Evolutionary conservation across 2,888 invertebrate genomes (phyloP), one percentile per base, ranked within the genome.

Genomic region (Blera fallax): DNA sequence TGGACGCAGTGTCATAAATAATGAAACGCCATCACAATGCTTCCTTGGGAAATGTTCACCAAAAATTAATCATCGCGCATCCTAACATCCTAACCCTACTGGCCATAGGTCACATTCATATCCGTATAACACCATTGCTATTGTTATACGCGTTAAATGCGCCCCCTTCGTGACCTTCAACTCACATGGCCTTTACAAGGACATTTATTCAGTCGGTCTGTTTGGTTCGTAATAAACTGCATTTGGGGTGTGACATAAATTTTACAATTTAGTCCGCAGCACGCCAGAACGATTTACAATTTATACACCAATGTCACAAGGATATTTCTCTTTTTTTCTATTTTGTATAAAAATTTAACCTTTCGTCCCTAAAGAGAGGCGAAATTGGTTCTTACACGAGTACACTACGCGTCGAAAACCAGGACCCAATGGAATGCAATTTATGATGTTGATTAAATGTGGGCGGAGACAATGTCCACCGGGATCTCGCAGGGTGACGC

Each of bases 401-500:
- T 18, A 56, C 32, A 21, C 43, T 16, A 52, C 8, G 10, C 29
- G 3, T 10, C 32, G 14, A 32, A 14, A 37, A 11, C 54, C 52
- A 10, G 54, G 1, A 34, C 64, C 52, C 69, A 45, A 43, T 73
- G 78, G 18, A 74, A 78, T 64, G 56, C 60, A 56, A 84, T 84
- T 79, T 84, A 84, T 84, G 73, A 56, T 74, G 48, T 84, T 84
- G 79, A 84, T 84, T 74, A 84, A 79, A 83, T 83, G 67, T 40
- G 78, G 65, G 83, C 40, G 24, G 27, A 0, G 16, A 27, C 16
- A 32, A 21, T 24, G 29, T 32, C 65, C 72, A 21, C 32, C n/a
- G 29, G 29, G 4, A 18, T 11, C 32, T 43, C 48, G 16, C 2
- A 18, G 14, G 14, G 56, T n/a, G n/a, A n/a, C n/a, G n/a, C n/a